These are phyloP conservation scores for Rhagoletis pomonella DNA, from an alignment of 1,140 invertebrate genomes.

Conservation along the genomic window DNA sequence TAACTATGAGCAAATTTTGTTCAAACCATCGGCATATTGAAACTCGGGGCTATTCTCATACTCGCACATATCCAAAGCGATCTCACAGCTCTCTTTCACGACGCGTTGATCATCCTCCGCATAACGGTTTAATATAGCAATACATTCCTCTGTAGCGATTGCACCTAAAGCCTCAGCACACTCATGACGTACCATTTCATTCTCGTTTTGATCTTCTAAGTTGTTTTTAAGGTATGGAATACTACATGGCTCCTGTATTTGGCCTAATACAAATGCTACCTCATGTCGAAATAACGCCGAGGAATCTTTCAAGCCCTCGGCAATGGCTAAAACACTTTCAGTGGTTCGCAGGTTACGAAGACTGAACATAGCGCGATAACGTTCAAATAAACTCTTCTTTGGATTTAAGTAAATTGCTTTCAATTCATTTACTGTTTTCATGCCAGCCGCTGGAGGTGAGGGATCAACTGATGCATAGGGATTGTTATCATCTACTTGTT, in stretches of 20 bases:
- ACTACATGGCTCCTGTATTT: constrained; percentile 89
- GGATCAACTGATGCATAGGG: constrained; percentile 94
- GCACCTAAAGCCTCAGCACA: constrained; percentile 98
- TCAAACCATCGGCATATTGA: constrained; percentile 78
- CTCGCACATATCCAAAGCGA: constrained; percentile 98
- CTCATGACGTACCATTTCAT: constrained; percentile 99
- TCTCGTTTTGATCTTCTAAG: constrained; percentile 86
- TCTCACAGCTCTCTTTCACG: constrained; percentile 96
- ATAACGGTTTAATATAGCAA: constrained; percentile 87
- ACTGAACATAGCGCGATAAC: constrained; percentile 98
- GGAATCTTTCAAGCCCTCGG: constrained; percentile 86
- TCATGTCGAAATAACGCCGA: constrained; percentile 98
- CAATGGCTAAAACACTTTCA: constrained; percentile 86
- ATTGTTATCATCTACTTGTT: constrained; percentile 76
- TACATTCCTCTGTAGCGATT: constrained; percentile 92
- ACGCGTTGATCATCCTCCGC: constrained; percentile 88
- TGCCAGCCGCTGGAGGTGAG: constrained; percentile 83
- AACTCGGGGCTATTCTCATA: constrained; percentile 96
- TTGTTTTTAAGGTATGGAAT: constrained; percentile 84
- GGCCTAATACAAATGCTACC: constrained; percentile 98
- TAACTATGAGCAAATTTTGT: constrained; percentile 63
- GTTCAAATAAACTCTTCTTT: constrained; percentile 85
- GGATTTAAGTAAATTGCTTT: constrained; percentile 84
- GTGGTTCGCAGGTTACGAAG: constrained; percentile 89
- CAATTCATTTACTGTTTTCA: constrained; percentile 78